Conservation (phyloP, 2,888 invertebrate genomes). For the Sclerodermus sp. region DNA sequence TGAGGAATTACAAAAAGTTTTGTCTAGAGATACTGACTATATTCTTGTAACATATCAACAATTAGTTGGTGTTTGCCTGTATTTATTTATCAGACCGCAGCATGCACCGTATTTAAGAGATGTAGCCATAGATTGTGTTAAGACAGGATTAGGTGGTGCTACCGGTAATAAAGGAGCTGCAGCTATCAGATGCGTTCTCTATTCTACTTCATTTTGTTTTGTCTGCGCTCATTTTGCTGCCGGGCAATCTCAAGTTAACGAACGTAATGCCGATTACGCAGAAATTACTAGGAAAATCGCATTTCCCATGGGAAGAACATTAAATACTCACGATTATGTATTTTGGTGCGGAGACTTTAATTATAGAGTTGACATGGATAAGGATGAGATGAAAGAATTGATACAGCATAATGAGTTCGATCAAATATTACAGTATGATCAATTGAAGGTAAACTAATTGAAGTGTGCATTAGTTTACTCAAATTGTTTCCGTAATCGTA, state of each 20-base stretch:
- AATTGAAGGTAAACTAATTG: slow-evolving; percentile 73
- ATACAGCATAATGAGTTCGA: slow-evolving; percentile 75
- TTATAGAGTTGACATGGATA: slow-evolving; percentile 94
- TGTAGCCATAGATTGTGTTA: slow-evolving; percentile 93
- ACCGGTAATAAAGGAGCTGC: slow-evolving; percentile 96
- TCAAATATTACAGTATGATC: slow-evolving; percentile 82
- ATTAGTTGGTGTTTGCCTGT: slow-evolving; percentile 95
- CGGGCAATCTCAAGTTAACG: slow-evolving; percentile 92
- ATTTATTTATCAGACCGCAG: slow-evolving; percentile 88
- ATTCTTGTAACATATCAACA: slow-evolving; percentile 92
- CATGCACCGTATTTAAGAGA: slow-evolving; percentile 88
- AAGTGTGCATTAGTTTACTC: background rate
- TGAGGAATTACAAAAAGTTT: slow-evolving; percentile 88
- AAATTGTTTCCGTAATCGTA: too few relatives aligned
- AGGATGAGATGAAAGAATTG: slow-evolving; percentile 87
- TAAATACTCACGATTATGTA: slow-evolving; percentile 95
- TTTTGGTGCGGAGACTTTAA: slow-evolving; percentile 99
- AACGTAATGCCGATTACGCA: slow-evolving; percentile 94
- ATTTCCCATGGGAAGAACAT: slow-evolving; percentile 88
- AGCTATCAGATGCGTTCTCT: slow-evolving; percentile 86
- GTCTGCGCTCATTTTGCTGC: slow-evolving; percentile 99
- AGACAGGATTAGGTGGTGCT: slow-evolving; percentile 98
- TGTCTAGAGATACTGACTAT: slow-evolving; percentile 85
- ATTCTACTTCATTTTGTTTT: slow-evolving; percentile 94
- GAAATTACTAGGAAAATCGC: slow-evolving; percentile 91